Percentiles rank a stretch among this genome's conserved stretches.
These are phyloP conservation scores for Arothron firmamentum DNA, from an alignment of 2,113 vertebrate genomes.

Conservation along the genomic window DNA sequence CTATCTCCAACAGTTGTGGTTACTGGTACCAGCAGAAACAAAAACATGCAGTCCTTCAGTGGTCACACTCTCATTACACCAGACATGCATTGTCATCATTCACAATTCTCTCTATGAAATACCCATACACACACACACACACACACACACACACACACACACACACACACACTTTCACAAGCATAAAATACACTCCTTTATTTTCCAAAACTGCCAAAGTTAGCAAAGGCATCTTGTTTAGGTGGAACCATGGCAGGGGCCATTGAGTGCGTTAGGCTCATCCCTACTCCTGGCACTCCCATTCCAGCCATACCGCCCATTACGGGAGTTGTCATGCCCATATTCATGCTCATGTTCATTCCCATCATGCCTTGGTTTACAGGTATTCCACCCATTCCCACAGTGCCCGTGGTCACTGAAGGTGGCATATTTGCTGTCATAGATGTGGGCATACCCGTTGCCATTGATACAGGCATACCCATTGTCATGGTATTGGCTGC, in stretches of 20 bases:
- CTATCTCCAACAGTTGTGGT: neutral
- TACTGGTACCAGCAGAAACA: conserved; percentile 33
- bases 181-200: conserved; percentile 67
- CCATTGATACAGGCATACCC: conserved; percentile 80
- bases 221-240: conserved; percentile 98
- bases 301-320: conserved; percentile 59
- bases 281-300: conserved; percentile 76
- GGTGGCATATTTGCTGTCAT: conserved; percentile 56
- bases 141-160: conserved; percentile 5
- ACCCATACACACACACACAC: conserved; percentile 16
- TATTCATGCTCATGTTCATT: conserved; percentile 80
- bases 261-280: conserved; percentile 63
- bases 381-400: conserved; percentile 74
- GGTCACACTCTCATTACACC: conserved; percentile 21
- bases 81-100: conserved; percentile 27
- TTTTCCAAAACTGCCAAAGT: conserved; percentile 98
- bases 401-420: conserved; percentile 80
- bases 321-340: conserved; percentile 77
- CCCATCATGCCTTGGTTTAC: conserved; percentile 86
- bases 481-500: conserved; percentile 73
- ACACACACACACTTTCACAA: conserved; percentile 2
- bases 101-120: neutral
- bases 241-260: conserved; percentile 79
- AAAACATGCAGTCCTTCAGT: conserved; percentile 52
- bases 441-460: conserved; percentile 64